Percentiles rank a stretch among this genome's conserved stretches.
phyloP scores from a whole-genome alignment of 2,888 invertebrate genomes.

The Heteropelma amictum region DNA sequence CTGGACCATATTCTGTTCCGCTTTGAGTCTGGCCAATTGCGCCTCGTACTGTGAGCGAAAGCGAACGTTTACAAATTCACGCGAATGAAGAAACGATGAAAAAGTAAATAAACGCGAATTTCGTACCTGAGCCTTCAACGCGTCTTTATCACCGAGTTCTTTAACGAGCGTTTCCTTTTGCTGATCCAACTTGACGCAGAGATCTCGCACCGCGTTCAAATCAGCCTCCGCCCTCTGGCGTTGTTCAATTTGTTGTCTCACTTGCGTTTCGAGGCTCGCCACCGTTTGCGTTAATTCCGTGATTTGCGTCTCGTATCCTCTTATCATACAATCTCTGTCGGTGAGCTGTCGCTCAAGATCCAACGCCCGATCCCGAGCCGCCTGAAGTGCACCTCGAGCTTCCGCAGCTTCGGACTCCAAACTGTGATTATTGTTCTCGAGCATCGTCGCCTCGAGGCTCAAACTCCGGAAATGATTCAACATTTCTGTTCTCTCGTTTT shows the following conservation, averaged over 20 bases:
- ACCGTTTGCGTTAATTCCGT: constrained; percentile 78
- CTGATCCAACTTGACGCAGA: constrained; percentile 83
- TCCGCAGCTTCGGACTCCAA: constrained; percentile 88
- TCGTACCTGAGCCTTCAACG: constrained; percentile 76
- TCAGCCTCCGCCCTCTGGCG: constrained; percentile 82
- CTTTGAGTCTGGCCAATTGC: constrained; percentile 78
- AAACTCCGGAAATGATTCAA: constrained; percentile 88
- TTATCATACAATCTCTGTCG: constrained; percentile 79
- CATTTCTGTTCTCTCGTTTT: constrained; percentile 89
- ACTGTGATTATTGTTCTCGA: constrained; percentile 89
- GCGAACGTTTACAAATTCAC: constrained; percentile 21
- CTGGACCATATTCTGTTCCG: constrained; percentile 77
- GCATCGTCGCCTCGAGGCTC: constrained; percentile 86
- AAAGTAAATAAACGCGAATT: no score
- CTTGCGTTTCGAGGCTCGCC: constrained; percentile 83
- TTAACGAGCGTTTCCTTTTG: constrained; percentile 83
- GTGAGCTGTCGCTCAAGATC: constrained; percentile 83
- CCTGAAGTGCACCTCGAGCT: constrained; percentile 81
- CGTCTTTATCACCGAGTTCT: constrained; percentile 80
- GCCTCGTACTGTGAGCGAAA: constrained; percentile 77
- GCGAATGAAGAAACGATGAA: no score
- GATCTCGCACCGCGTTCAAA: constrained; percentile 80
- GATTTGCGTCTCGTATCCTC: constrained; percentile 81
- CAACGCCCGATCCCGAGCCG: constrained; percentile 81
- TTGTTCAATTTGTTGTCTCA: constrained; percentile 81